Evolutionary conservation across 2,797 vertebrate genomes (phyloP).

Genomic region (Heterohyrax brucei): DNA sequence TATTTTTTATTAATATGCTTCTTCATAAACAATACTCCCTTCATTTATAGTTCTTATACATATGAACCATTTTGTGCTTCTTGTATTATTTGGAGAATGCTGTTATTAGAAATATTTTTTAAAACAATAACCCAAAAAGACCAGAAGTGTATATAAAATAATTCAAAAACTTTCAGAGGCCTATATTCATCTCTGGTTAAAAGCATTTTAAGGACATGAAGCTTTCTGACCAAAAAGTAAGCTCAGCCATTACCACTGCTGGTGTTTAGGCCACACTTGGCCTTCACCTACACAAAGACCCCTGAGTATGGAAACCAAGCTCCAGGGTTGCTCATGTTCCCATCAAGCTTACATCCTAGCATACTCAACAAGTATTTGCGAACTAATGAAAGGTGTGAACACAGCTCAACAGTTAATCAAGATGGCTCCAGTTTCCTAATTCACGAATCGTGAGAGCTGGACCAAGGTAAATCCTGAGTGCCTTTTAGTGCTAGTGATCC

Average conservation of each 20-base stretch:
- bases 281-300: not conserved
- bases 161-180: not conserved
- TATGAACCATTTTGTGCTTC: not conserved
- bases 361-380: not conserved
- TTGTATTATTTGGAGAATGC: not conserved
- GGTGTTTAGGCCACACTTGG: fast-evolving
- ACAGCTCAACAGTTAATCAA: no score
- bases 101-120: not conserved
- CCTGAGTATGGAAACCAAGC: not conserved
- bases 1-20: not conserved
- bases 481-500: not conserved
- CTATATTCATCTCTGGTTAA: fast-evolving
- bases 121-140: not conserved
- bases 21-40: not conserved
- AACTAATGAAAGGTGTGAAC: not conserved
- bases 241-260: fast-evolving
- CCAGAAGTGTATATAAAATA: not conserved
- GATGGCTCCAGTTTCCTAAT: not conserved
- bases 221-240: not conserved
- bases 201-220: not conserved
- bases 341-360: fast-evolving
- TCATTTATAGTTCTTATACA: not conserved
- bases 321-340: fast-evolving
- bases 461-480: fast-evolving
- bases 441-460: fast-evolving